A percentile compares a stretch with the other conserved stretches of the same genome.
These are phyloP conservation scores for Horisme vitalbata DNA, from an alignment of 2,888 invertebrate genomes.

Conservation along the genomic window DNA sequence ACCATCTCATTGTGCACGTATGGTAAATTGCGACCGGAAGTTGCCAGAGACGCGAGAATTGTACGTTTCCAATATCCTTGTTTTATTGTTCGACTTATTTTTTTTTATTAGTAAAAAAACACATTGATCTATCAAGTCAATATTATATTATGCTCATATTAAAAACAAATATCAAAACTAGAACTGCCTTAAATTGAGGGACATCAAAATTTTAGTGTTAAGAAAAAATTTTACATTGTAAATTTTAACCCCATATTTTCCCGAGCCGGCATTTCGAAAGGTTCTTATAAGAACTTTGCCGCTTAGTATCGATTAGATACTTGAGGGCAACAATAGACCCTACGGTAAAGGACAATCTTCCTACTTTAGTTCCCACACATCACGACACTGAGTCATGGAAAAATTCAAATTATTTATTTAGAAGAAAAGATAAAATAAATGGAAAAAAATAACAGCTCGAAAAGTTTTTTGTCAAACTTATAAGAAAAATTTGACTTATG, in stretches of 20 bases:
- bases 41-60: conserved; percentile 67
- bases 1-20: conserved; percentile 75
- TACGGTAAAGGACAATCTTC: conserved; percentile 20
- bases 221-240: no score
- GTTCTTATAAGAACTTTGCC: conserved; percentile 18
- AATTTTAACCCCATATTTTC: conserved; percentile 3
- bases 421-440: neutral
- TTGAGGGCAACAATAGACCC: conserved; percentile 16
- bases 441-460: no score
- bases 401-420: neutral
- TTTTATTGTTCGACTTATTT: neutral
- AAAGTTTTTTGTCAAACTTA: no score
- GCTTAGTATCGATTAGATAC: conserved; percentile 15
- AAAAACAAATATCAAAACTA: no score
- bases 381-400: neutral
- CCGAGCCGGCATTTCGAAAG: conserved; percentile 8
- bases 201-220: no score
- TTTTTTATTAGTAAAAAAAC: no score
- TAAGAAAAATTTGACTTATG: no score
- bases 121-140: no score
- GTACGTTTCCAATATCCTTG: conserved; percentile 46
- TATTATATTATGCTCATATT: no score
- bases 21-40: conserved; percentile 73
- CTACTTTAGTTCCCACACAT: conserved; percentile 24
- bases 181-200: no score